Conservation (phyloP, 2,113 vertebrate species). For the Burhinus bistriatus region DNA sequence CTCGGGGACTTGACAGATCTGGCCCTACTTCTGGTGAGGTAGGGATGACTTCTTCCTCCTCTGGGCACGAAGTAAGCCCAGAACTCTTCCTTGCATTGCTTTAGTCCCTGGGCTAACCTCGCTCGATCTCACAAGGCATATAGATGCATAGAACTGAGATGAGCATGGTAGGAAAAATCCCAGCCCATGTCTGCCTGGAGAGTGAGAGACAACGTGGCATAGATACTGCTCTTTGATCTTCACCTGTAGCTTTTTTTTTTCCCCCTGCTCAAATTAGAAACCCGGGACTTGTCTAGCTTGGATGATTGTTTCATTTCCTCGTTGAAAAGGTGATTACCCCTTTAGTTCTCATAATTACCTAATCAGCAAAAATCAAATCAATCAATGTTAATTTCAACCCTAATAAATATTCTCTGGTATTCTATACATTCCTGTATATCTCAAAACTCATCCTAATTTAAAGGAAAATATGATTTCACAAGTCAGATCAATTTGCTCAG, state of each 20-base stretch:
- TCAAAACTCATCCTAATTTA: conserved; percentile 23
- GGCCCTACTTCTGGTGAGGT: background rate
- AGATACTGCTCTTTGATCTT: background rate
- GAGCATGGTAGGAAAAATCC: background rate
- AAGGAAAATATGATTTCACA: conserved; percentile 2
- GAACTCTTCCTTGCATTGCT: background rate
- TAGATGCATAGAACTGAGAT: background rate
- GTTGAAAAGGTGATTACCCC: conserved; percentile 48
- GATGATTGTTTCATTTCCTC: conserved; percentile 61
- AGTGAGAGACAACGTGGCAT: background rate
- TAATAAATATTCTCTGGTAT: conserved; percentile 62
- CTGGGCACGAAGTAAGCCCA: background rate
- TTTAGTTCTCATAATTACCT: conserved; percentile 64
- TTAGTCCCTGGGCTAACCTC: background rate
- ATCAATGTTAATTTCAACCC: conserved; percentile 63
- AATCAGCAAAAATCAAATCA: conserved; percentile 71
- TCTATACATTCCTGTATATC: conserved; percentile 54
- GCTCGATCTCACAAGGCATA: background rate
- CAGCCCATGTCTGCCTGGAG: background rate
- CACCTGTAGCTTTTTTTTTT: background rate
- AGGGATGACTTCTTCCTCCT: background rate
- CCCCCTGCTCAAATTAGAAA: conserved; percentile 39
- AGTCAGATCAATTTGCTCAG: background rate
- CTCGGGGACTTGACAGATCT: background rate
- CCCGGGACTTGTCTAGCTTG: conserved; percentile 42